These are phyloP conservation scores for Strigamia crassipes DNA, from an alignment of 2,888 invertebrate species.

Conservation along the genomic window DNA sequence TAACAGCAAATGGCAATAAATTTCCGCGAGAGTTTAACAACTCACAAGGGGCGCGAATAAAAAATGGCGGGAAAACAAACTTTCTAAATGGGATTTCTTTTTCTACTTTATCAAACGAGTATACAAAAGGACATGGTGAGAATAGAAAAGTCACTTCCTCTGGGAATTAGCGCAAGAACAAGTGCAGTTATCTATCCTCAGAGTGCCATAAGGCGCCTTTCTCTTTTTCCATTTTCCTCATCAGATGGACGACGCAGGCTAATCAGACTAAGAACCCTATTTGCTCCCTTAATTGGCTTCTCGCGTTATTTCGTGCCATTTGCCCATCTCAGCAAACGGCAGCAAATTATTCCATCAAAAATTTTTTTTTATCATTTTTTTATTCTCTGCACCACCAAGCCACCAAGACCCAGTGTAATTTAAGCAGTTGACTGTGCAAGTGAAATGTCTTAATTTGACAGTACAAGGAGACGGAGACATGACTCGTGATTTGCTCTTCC, in stretches of 20 bases:
- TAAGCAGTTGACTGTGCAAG: background rate
- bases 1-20: constrained; percentile 5
- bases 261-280: constrained; percentile 21
- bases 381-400: background rate
- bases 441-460: constrained; percentile 21
- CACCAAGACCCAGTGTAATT: background rate
- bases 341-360: constrained; percentile 8
- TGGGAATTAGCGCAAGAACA: constrained; percentile 11
- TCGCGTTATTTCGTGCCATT: constrained; percentile 16
- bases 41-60: constrained; percentile 4
- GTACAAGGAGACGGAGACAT: constrained; percentile 4
- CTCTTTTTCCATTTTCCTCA: constrained; percentile 21
- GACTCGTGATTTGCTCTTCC: constrained; percentile 21
- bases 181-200: constrained; percentile 21
- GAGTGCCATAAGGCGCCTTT: constrained; percentile 21
- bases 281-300: constrained; percentile 21
- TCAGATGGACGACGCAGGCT: constrained; percentile 16
- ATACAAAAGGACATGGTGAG: constrained; percentile 10
- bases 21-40: background rate
- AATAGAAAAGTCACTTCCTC: constrained; percentile 16
- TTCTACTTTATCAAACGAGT: constrained; percentile 16
- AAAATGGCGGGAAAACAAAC: background rate
- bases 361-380: constrained; percentile 18
- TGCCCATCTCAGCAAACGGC: constrained; percentile 10
- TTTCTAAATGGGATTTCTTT: constrained; percentile 11